phyloP scores from a whole-genome alignment of 1,140 invertebrate species.

The Scaptomyza pallida region DNA sequence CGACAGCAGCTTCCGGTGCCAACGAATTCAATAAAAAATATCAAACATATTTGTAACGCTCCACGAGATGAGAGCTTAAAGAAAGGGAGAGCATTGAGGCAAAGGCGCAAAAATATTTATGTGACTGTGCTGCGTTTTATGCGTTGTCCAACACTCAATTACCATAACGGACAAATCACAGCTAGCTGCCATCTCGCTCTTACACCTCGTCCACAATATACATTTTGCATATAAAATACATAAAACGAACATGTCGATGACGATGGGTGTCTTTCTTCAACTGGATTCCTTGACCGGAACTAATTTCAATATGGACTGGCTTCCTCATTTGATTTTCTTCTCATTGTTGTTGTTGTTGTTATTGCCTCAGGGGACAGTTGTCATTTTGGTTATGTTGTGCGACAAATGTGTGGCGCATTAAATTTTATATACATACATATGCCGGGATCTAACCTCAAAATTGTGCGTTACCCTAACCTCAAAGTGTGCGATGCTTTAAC shows the following conservation, averaged over 20 bases:
- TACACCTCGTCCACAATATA: slow-evolving; percentile 27
- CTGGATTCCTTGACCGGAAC: slow-evolving; percentile 62
- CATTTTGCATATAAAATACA: slow-evolving; percentile 79
- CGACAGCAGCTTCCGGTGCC: slow-evolving; percentile 61
- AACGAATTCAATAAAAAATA: slow-evolving; percentile 71
- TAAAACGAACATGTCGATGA: slow-evolving; percentile 74
- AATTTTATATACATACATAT: slow-evolving; percentile 47
- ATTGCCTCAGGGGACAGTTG: slow-evolving; percentile 51
- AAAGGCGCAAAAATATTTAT: slow-evolving; percentile 70
- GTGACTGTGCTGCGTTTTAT: slow-evolving; percentile 67
- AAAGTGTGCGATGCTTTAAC: slow-evolving; percentile 27
- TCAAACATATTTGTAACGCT: slow-evolving; percentile 38
- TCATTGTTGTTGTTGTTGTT: slow-evolving; percentile 43
- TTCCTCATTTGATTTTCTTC: slow-evolving; percentile 71
- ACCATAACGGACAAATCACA: slow-evolving; percentile 69
- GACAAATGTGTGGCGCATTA: slow-evolving; percentile 64
- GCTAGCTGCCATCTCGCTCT: slow-evolving; percentile 49
- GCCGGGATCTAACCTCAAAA: slow-evolving; percentile 62
- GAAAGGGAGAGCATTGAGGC: neutral
- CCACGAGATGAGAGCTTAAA: neutral
- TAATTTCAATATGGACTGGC: slow-evolving; percentile 51
- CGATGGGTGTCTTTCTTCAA: slow-evolving; percentile 21
- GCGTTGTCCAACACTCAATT: slow-evolving; percentile 81
- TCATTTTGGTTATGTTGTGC: slow-evolving; percentile 32
- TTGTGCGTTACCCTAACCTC: slow-evolving; percentile 44